Base-by-base conservation (phyloP, 2,888 invertebrate species). In the Prionchulus punctatus region DNA sequence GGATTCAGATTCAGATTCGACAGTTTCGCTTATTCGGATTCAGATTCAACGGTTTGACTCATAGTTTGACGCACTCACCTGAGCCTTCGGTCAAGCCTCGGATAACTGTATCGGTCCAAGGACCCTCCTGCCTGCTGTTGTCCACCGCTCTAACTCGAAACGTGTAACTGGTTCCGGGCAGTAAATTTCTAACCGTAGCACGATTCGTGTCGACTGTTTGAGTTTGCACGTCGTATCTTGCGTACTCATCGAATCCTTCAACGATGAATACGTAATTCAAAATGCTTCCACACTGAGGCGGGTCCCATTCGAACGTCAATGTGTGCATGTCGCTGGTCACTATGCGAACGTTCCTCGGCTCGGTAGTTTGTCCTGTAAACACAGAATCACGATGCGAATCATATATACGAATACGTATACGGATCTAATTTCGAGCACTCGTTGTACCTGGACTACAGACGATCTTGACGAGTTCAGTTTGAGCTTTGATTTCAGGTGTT, bases 401-500 rank as follows among this genome's bases (percentile, higher is more conserved):
- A n/a, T n/a, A n/a, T n/a, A n/a, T n/a, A n/a, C n/a, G n/a, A n/a
- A n/a, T n/a, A n/a, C n/a, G n/a, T n/a, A n/a, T n/a, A n/a, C n/a
- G n/a, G n/a, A 45, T 12, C 12, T 12, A 45, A 45, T n/a, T 45
- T 12, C 45, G 23, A 45, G 18, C 23, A n/a, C 23, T n/a, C 4
- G 12, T 12, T n/a, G 45, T 50, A 67, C 66, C 67, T 54, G 60
- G 61, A 26, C 64, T 66, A 56, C 69, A 69, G 31, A 66, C 64
- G 58, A 68, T 65, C 31, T 66, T 65, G 47, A 70, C 67, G 42
- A 68, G 65, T 59, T 69, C 70, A 57, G 69, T 66, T 48, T 67
- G 62, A 15, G 69, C 69, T 18, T 68, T 62, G 55, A 69, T 70
- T 58, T 69, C 69, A 27, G 68, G 67, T 23, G 69, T 69, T 57